Conservation (phyloP, 2,797 vertebrate genomes). For the Coilia nasus region DNA sequence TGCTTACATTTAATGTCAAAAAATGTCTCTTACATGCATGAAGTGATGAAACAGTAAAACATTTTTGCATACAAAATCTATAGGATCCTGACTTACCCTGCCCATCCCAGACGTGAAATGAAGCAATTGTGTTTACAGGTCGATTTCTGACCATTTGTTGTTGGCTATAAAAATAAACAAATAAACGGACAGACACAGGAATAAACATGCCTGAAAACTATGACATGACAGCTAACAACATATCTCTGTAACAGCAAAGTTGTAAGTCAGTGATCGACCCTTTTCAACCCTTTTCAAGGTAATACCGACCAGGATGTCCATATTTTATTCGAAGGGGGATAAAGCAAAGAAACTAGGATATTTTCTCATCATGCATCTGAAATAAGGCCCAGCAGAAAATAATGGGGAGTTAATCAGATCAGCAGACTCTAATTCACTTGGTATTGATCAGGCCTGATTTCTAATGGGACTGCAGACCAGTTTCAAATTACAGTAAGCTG, state of each 20-base stretch:
- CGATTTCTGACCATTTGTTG: not conserved
- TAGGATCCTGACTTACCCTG: not conserved
- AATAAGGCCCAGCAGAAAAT: conserved; percentile 88
- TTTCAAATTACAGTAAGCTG: conserved; percentile 89
- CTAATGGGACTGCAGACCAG: conserved; percentile 89
- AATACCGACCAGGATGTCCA: conserved; percentile 78
- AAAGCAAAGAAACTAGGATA: conserved; percentile 83
- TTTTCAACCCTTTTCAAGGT: conserved; percentile 73
- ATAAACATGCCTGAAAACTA: not conserved
- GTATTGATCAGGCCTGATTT: conserved; percentile 88
- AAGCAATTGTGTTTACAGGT: not conserved
- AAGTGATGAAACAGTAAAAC: not conserved
- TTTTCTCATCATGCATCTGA: conserved; percentile 90
- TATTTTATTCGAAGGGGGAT: conserved; percentile 84
- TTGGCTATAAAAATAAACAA: not conserved
- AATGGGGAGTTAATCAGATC: conserved; percentile 98
- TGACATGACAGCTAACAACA: not conserved
- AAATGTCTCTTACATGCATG: not conserved
- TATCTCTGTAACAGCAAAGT: not conserved
- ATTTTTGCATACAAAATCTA: not conserved
- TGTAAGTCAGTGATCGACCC: conserved; percentile 45
- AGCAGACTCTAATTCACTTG: conserved; percentile 95
- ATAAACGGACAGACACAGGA: not conserved
- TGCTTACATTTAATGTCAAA: not conserved
- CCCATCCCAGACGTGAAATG: not conserved